phyloP scores from a whole-genome alignment of 1,140 invertebrate genomes.

The Alviniconcha marisindica region DNA sequence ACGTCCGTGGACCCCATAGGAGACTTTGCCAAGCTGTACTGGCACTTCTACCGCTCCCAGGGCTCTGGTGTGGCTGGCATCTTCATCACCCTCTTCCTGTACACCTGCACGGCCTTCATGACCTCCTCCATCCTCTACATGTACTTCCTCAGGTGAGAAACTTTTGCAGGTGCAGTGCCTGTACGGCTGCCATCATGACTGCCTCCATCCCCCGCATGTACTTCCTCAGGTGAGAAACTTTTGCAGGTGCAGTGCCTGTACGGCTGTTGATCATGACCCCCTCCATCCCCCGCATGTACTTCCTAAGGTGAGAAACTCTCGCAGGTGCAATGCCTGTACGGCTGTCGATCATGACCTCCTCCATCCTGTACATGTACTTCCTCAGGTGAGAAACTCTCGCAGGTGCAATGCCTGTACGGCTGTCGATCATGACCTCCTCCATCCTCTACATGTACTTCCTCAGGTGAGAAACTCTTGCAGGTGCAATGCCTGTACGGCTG shows the following conservation, averaged over 20 bases:
- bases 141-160: constrained; percentile 74
- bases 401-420: constrained; percentile 64
- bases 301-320: too few relatives aligned
- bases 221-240: constrained; percentile 70
- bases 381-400: too few relatives aligned
- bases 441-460: constrained; percentile 75
- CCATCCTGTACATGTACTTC: too few relatives aligned
- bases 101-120: constrained; percentile 66
- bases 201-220: constrained; percentile 73
- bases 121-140: constrained; percentile 71
- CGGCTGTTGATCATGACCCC: too few relatives aligned
- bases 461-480: constrained; percentile 58
- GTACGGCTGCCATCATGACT: too few relatives aligned
- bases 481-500: too few relatives aligned
- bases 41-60: constrained; percentile 68
- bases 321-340: too few relatives aligned
- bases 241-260: too few relatives aligned
- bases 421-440: constrained; percentile 63
- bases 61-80: constrained; percentile 70
- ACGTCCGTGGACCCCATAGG: constrained; percentile 64
- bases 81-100: constrained; percentile 70
- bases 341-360: too few relatives aligned
- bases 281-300: too few relatives aligned
- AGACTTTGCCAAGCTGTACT: constrained; percentile 73
- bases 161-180: too few relatives aligned